Conservation (phyloP, 1,140 invertebrate species). For the Atta cephalotes region DNA sequence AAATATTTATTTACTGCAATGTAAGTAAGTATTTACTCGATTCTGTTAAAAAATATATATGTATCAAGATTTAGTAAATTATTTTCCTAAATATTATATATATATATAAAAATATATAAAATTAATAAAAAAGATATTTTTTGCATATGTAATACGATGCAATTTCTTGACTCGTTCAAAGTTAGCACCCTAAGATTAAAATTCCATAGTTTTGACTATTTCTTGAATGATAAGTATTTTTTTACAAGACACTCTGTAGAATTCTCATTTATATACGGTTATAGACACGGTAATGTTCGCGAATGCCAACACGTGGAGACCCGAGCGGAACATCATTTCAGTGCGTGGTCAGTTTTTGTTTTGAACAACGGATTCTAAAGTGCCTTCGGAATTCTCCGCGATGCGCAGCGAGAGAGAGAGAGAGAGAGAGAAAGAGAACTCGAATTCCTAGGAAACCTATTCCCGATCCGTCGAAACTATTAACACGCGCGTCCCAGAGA, state of each 20-base stretch:
- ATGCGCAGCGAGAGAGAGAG: not conserved
- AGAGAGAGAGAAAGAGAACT: not conserved
- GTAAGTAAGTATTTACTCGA: no score
- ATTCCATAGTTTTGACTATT: no score
- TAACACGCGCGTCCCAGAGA: constrained; percentile 16
- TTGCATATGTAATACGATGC: not conserved
- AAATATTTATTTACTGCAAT: no score
- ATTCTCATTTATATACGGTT: not conserved
- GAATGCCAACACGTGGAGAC: constrained; percentile 8
- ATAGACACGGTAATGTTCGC: constrained; percentile 2
- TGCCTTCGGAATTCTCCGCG: constrained; percentile 14
- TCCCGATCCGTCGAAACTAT: constrained; percentile 47
- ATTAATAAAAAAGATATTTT: not conserved
- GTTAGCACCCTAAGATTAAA: no score
- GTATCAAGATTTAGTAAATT: no score
- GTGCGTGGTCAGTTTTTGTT: constrained; percentile 31
- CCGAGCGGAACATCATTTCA: not conserved
- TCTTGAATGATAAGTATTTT: no score
- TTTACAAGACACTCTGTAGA: not conserved
- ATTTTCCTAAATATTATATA: no score
- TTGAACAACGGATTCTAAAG: constrained; percentile 20
- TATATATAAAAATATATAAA: not conserved
- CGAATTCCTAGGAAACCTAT: constrained; percentile 39
- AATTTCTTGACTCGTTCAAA: not conserved
- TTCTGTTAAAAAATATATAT: no score